phyloP scores from a whole-genome alignment of 2,888 invertebrate genomes.

The Thymelicus acteon region DNA sequence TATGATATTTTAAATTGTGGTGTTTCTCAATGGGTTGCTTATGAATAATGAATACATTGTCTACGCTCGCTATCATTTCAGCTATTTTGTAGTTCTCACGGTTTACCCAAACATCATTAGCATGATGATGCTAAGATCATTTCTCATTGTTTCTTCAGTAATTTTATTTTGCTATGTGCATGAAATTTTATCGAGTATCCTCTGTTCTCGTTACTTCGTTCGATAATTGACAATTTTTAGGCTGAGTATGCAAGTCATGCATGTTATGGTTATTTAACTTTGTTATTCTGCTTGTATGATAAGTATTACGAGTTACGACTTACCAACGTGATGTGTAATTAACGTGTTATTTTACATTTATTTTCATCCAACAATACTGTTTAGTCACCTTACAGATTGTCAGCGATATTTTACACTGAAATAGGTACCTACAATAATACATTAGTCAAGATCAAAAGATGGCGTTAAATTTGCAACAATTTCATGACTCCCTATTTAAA shows the following conservation, averaged over 20 bases:
- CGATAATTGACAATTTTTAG: not conserved
- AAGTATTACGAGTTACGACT: no score
- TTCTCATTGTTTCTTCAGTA: constrained; percentile 4
- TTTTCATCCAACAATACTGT: no score
- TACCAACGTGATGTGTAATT: no score
- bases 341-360: no score
- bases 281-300: not conserved
- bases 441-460: no score
- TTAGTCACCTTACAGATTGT: no score
- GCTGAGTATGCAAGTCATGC: not conserved
- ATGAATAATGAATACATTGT: constrained; percentile 75
- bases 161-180: constrained; percentile 10
- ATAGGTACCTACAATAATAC: no score
- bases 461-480: no score
- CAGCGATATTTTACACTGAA: no score
- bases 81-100: constrained; percentile 13
- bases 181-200: constrained; percentile 5
- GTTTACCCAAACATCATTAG: constrained; percentile 8
- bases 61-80: constrained; percentile 44
- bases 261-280: not conserved
- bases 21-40: constrained; percentile 32
- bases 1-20: constrained; percentile 28
- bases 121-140: constrained; percentile 18
- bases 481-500: no score
- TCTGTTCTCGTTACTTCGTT: not conserved